Percentiles rank a stretch among this genome's conserved stretches.
phyloP scores from a whole-genome alignment of 2,113 vertebrate genomes.

The Pollachius pollachius region DNA sequence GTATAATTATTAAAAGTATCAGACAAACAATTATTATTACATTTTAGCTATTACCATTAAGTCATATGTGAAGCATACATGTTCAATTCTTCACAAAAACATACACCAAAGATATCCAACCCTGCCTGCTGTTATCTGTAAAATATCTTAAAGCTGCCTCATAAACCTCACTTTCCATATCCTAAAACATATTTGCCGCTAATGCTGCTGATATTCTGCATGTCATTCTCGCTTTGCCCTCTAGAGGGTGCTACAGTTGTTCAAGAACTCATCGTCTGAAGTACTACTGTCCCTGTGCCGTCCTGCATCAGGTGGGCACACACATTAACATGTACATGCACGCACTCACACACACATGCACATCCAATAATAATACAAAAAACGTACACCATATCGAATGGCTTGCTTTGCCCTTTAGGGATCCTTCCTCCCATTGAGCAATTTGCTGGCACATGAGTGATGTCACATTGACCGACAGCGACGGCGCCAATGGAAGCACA shows the following conservation, averaged over 20 bases:
- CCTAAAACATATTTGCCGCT: too few species aligned
- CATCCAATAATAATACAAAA: slow-evolving; percentile 1
- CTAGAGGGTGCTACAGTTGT: slow-evolving; percentile 81
- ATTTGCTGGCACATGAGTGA: slow-evolving; percentile 57
- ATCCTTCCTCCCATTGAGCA: slow-evolving; percentile 61
- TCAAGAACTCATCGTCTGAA: slow-evolving; percentile 76
- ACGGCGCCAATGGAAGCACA: not conserved
- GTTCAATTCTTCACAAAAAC: too few species aligned
- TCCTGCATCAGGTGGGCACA: slow-evolving; percentile 68
- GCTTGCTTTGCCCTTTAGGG: slow-evolving; percentile 42
- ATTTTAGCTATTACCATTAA: too few species aligned
- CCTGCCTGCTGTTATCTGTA: too few species aligned
- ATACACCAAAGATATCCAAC: too few species aligned
- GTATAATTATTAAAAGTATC: too few species aligned
- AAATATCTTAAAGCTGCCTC: too few species aligned
- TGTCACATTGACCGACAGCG: not conserved
- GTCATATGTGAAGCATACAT: too few species aligned
- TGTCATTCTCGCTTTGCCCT: slow-evolving; percentile 9
- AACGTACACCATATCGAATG: not conserved
- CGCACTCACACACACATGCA: not conserved
- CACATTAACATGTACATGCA: not conserved
- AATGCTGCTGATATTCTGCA: too few species aligned
- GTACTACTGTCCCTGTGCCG: slow-evolving; percentile 80
- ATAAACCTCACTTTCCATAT: too few species aligned
- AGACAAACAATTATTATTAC: too few species aligned